phyloP scores from a whole-genome alignment of 2,888 invertebrate genomes.

The Steinernema scapterisci region DNA sequence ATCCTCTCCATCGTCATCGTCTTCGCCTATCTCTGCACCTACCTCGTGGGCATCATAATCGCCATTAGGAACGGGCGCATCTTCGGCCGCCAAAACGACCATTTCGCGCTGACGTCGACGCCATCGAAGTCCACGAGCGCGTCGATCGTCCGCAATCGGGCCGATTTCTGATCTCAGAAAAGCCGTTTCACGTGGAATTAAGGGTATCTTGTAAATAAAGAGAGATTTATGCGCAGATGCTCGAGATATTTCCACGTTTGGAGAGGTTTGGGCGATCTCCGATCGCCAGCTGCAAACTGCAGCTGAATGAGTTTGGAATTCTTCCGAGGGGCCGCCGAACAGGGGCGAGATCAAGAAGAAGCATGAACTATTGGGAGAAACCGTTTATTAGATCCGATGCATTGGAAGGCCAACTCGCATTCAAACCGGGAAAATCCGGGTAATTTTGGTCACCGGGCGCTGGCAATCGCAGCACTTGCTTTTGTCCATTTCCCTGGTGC shows the following conservation, averaged over 20 bases:
- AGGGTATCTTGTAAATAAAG: neutral
- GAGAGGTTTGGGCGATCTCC: no score
- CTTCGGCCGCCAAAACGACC: neutral
- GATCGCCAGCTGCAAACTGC: no score
- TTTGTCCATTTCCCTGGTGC: neutral
- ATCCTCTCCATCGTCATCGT: neutral
- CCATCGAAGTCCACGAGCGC: neutral
- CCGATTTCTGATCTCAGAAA: neutral
- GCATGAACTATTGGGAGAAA: neutral
- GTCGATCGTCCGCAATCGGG: neutral
- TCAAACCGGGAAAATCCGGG: neutral
- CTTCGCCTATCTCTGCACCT: slow-evolving; percentile 20
- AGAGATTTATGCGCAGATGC: no score
- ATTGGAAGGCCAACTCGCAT: no score
- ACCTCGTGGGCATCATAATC: neutral
- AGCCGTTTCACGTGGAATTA: neutral
- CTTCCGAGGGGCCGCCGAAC: no score
- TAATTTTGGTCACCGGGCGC: neutral
- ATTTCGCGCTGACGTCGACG: neutral
- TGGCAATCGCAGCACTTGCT: neutral
- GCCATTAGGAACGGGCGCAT: slow-evolving; percentile 1
- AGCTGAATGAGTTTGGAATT: no score
- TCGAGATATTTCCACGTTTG: no score
- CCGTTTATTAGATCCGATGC: no score
- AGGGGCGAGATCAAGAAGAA: no score